Evolutionary conservation across 2,797 vertebrate species (phyloP).

Genomic region (Mycteria americana): DNA sequence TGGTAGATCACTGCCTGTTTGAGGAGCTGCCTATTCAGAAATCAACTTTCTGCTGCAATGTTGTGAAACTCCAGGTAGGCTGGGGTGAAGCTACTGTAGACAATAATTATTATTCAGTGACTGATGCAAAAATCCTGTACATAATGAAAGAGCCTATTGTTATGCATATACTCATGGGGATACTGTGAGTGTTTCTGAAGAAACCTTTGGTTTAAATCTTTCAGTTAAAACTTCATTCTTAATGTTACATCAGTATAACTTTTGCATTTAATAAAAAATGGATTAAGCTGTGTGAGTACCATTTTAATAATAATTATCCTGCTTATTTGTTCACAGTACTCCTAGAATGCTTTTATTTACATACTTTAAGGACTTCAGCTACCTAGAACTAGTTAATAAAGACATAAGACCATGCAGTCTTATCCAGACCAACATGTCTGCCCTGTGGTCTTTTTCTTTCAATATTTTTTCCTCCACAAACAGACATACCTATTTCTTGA

Average conservation of each 20-base stretch:
- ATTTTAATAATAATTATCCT: neutral
- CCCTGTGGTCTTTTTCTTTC: neutral
- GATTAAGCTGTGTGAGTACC: neutral
- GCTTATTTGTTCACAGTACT: neutral
- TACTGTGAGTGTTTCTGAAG: slow-evolving; percentile 63
- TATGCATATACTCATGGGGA: slow-evolving; percentile 47
- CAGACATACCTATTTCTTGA: neutral
- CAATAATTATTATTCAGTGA: slow-evolving; percentile 33
- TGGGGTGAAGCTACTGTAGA: neutral
- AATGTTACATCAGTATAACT: slow-evolving; percentile 51
- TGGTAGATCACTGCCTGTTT: slow-evolving; percentile 36
- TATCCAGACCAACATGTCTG: neutral
- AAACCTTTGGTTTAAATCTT: slow-evolving; percentile 68
- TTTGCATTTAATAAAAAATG: neutral
- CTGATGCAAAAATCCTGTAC: slow-evolving; percentile 24
- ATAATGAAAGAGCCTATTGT: slow-evolving; percentile 61
- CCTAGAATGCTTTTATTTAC: neutral
- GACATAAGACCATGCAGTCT: neutral
- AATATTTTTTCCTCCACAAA: neutral
- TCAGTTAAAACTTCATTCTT: slow-evolving; percentile 69
- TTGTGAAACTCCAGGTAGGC: slow-evolving; percentile 17
- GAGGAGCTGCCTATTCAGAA: slow-evolving; percentile 20
- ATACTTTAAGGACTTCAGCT: neutral
- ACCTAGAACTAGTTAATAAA: neutral
- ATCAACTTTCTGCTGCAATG: slow-evolving; percentile 2